These are phyloP conservation scores for Acronicta aceris DNA, from an alignment of 2,888 invertebrate species.

Conservation along the genomic window DNA sequence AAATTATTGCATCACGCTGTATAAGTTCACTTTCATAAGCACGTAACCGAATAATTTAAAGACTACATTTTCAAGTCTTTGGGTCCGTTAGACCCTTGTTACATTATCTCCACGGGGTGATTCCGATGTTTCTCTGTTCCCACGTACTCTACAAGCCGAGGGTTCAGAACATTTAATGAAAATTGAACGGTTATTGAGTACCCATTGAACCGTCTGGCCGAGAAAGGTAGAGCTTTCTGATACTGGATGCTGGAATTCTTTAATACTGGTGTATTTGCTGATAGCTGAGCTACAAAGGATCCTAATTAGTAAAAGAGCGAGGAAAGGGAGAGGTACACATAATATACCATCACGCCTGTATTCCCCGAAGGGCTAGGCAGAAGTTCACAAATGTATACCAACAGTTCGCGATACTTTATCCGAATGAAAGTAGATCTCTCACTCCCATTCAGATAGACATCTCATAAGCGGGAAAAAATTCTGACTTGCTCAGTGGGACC, in stretches of 20 bases:
- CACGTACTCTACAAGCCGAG: conserved; percentile 34
- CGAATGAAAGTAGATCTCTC: too few relatives aligned
- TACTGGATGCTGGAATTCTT: background rate
- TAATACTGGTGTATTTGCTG: too few relatives aligned
- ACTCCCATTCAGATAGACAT: too few relatives aligned
- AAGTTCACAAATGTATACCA: too few relatives aligned
- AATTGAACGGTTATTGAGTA: conserved; percentile 35
- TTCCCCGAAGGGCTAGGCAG: too few relatives aligned
- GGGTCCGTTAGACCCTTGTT: conserved; percentile 52
- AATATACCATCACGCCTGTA: too few relatives aligned
- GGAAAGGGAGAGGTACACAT: too few relatives aligned
- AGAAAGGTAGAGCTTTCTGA: conserved; percentile 8
- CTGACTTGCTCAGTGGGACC: too few relatives aligned
- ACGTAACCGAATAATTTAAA: conserved; percentile 22
- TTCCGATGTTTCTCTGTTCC: conserved; percentile 33
- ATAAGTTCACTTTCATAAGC: background rate
- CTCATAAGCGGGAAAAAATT: too few relatives aligned
- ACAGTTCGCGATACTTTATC: too few relatives aligned
- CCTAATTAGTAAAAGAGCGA: too few relatives aligned
- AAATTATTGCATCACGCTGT: background rate
- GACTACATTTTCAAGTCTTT: conserved; percentile 34
- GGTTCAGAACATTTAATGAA: conserved; percentile 42
- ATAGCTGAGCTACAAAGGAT: background rate
- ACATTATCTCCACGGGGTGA: conserved; percentile 42
- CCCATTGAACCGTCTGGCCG: conserved; percentile 34